Percentiles rank a stretch among this genome's conserved stretches.
phyloP scores from a whole-genome alignment of 2,113 vertebrate genomes.

The Accipiter virgatus region DNA sequence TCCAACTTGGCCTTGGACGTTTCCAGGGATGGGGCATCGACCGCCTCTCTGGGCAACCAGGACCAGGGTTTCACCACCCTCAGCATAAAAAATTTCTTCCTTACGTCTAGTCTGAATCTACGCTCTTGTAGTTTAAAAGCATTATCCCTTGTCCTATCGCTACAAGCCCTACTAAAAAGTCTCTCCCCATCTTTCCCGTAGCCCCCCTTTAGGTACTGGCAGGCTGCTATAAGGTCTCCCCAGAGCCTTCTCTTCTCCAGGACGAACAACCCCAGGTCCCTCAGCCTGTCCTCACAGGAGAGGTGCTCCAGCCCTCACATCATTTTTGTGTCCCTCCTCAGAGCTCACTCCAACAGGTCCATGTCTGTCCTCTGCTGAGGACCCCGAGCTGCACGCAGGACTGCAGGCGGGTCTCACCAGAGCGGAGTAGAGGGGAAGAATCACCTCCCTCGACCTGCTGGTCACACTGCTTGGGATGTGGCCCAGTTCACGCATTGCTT shows the following conservation, averaged over 20 bases:
- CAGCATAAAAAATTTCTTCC: not conserved
- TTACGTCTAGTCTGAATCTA: not conserved
- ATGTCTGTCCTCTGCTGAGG: not conserved
- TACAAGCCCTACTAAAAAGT: no score
- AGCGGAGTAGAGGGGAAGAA: rapidly evolving
- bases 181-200: not conserved
- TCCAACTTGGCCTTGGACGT: not conserved
- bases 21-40: not conserved
- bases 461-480: not conserved
- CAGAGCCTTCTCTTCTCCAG: not conserved
- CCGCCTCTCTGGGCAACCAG: no score
- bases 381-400: rapidly evolving
- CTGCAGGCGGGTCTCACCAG: not conserved
- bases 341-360: not conserved
- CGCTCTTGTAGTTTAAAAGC: not conserved
- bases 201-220: no score
- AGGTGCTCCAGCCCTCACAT: not conserved
- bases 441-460: not conserved
- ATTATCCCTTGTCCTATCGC: no score
- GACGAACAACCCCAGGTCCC: no score
- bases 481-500: not conserved
- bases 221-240: not conserved
- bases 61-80: not conserved
- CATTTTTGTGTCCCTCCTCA: not conserved
- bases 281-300: no score